Conservation (phyloP, 1,140 invertebrate genomes). For the Triops cancriformis region DNA sequence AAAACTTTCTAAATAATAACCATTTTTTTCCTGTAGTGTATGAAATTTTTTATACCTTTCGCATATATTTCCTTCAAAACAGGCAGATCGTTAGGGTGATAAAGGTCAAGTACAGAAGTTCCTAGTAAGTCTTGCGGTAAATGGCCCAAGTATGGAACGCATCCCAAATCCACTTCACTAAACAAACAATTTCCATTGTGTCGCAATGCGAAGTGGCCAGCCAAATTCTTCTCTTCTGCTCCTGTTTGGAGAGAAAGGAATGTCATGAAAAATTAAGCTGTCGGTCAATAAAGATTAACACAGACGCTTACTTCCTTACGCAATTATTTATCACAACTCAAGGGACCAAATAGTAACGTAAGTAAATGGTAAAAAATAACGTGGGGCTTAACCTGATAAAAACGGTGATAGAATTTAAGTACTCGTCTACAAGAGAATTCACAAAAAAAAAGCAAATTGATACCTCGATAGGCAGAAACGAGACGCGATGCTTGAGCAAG, state of each 20-base stretch:
- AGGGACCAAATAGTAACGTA: too few relatives aligned
- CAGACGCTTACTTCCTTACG: too few relatives aligned
- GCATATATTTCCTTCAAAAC: constrained; percentile 74
- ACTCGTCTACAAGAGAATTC: neutral
- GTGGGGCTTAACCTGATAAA: too few relatives aligned
- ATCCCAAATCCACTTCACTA: constrained; percentile 64
- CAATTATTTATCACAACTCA: too few relatives aligned
- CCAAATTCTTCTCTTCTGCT: constrained; percentile 29
- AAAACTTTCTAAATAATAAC: too few relatives aligned
- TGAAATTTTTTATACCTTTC: constrained; percentile 49
- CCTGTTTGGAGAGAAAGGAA: neutral
- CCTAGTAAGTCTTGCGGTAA: constrained; percentile 79
- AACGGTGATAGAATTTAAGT: too few relatives aligned
- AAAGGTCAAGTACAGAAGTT: constrained; percentile 72
- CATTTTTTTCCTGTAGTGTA: too few relatives aligned
- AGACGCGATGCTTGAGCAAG: constrained; percentile 62
- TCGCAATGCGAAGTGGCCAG: constrained; percentile 57
- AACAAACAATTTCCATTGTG: constrained; percentile 65
- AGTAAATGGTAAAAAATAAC: too few relatives aligned
- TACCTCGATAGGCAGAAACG: constrained; percentile 65
- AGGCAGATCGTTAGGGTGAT: constrained; percentile 74
- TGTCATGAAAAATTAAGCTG: neutral
- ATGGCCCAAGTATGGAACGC: constrained; percentile 73
- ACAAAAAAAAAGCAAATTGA: constrained; percentile 31
- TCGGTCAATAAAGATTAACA: too few relatives aligned